Evolutionary conservation across 2,888 invertebrate species (phyloP).

Genomic region (Drosophila falleni): DNA sequence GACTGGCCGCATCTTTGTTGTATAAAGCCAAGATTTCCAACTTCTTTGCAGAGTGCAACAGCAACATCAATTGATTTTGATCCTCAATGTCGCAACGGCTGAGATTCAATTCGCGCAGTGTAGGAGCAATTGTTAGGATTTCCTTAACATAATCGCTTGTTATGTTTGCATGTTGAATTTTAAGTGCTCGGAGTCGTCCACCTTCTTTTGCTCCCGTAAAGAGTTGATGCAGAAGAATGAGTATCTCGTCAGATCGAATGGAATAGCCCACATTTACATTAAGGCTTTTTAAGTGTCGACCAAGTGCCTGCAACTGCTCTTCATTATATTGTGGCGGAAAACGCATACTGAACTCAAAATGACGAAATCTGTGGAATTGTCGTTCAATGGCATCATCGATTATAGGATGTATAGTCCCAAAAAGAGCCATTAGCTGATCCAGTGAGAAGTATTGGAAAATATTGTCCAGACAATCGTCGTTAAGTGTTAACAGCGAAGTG

Average conservation of each 20-base stretch:
- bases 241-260: constrained; percentile 4
- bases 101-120: constrained; percentile 52
- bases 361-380: constrained; percentile 49
- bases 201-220: constrained; percentile 45
- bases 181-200: constrained; percentile 39
- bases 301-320: constrained; percentile 38
- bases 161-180: constrained; percentile 50
- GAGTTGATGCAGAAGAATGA: constrained; percentile 30
- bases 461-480: constrained; percentile 54
- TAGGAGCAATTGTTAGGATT: constrained; percentile 36
- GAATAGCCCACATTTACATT: constrained; percentile 62
- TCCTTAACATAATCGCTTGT: constrained; percentile 25
- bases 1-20: constrained; percentile 32
- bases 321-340: constrained; percentile 42
- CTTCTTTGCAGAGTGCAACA: constrained; percentile 42
- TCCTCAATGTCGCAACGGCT: constrained; percentile 51
- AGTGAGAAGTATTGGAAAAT: constrained; percentile 53
- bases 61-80: constrained; percentile 21
- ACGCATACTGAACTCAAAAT: constrained; percentile 55
- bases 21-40: constrained; percentile 37
- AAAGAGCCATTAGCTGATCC: constrained; percentile 46
- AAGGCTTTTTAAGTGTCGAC: constrained; percentile 49
- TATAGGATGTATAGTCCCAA: constrained; percentile 26
- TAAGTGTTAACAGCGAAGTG: constrained; percentile 26
- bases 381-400: constrained; percentile 55